phyloP scores from a whole-genome alignment of 2,797 vertebrate genomes.

The Xenentodon cancila region DNA sequence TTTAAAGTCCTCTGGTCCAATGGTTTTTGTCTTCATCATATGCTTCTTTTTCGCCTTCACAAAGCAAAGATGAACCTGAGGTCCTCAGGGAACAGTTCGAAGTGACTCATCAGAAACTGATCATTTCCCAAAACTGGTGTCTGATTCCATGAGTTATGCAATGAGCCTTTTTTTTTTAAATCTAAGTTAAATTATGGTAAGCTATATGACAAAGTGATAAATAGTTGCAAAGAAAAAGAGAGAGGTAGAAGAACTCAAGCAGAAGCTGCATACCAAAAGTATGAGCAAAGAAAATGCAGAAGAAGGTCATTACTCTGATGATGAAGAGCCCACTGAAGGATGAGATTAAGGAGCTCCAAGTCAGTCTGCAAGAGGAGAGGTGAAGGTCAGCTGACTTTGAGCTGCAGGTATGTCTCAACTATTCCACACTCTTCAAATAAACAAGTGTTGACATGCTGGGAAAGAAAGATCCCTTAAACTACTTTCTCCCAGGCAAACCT shows the following conservation, averaged over 20 bases:
- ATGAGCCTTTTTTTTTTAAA: background rate
- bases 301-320: slow-evolving; percentile 45
- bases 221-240: slow-evolving; percentile 43
- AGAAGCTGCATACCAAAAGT: slow-evolving; percentile 66
- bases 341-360: slow-evolving; percentile 72
- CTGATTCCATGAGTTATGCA: background rate
- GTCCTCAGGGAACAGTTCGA: slow-evolving; percentile 72
- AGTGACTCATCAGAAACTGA: slow-evolving; percentile 72
- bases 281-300: slow-evolving; percentile 22
- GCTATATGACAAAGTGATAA: slow-evolving; percentile 5
- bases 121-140: slow-evolving; percentile 20
- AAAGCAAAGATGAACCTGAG: slow-evolving; percentile 70
- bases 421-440: background rate
- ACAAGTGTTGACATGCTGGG: background rate
- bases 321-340: slow-evolving; percentile 74
- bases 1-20: background rate
- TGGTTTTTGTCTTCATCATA: background rate
- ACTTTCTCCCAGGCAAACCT: slow-evolving; percentile 77
- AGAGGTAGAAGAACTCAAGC: slow-evolving; percentile 41
- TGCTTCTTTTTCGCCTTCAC: slow-evolving; percentile 17
- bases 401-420: slow-evolving; percentile 77
- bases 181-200: background rate
- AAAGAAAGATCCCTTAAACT: background rate
- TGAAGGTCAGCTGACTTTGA: slow-evolving; percentile 75
- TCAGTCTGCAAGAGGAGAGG: slow-evolving; percentile 78